Conservation (phyloP, 2,797 vertebrate genomes). For the Loriculus beryllinus region DNA sequence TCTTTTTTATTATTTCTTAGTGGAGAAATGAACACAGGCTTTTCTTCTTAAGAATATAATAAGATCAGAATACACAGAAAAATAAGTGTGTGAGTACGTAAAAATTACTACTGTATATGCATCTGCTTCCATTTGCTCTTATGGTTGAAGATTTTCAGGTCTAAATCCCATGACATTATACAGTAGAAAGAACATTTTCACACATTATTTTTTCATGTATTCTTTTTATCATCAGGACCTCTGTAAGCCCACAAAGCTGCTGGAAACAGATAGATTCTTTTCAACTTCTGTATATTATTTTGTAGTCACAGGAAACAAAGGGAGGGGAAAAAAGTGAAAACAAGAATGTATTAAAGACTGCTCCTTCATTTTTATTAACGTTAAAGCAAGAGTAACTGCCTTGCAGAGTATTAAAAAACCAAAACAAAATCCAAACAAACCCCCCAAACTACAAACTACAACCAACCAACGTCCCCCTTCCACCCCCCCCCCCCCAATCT, state of each 20-base stretch:
- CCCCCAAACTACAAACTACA: too few relatives aligned
- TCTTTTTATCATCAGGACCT: conserved; percentile 18
- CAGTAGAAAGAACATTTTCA: not conserved
- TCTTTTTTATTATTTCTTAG: not conserved
- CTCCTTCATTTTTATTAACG: not conserved
- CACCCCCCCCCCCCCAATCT: not conserved
- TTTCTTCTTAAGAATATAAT: not conserved
- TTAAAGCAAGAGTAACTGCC: not conserved
- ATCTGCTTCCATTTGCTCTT: not conserved
- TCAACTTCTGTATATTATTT: not conserved
- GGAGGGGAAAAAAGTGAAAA: not conserved
- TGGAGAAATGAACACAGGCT: not conserved
- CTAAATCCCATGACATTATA: not conserved
- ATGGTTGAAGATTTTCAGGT: not conserved
- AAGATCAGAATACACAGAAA: not conserved
- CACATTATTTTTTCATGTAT: conserved; percentile 5
- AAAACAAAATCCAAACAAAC: not conserved
- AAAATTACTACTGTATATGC: not conserved
- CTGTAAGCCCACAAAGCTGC: not conserved
- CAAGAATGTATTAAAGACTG: not conserved
- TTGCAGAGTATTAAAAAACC: not conserved
- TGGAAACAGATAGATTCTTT: conserved; percentile 8
- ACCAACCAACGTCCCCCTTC: not conserved
- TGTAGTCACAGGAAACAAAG: not conserved
- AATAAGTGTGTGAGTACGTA: not conserved